Evolutionary conservation across 2,888 invertebrate genomes (phyloP).

Genomic region (Rhagonycha fulva): DNA sequence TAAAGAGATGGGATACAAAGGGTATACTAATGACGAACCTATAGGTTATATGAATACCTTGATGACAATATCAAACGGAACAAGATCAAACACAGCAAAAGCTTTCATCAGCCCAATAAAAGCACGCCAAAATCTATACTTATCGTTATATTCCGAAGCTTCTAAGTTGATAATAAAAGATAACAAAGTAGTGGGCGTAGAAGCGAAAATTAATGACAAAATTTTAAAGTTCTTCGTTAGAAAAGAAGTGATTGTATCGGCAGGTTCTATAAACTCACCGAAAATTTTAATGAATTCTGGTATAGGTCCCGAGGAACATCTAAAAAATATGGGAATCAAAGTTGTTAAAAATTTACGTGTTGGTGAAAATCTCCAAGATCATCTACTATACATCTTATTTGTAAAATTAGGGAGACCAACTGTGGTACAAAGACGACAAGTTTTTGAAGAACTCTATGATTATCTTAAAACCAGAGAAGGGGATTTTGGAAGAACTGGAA

Average conservation of each 20-base stretch:
- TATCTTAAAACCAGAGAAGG: slow-evolving; percentile 59
- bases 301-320: slow-evolving; percentile 53
- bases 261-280: slow-evolving; percentile 89
- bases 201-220: slow-evolving; percentile 44
- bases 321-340: slow-evolving; percentile 46
- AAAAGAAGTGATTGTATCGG: slow-evolving; percentile 82
- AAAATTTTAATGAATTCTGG: slow-evolving; percentile 78
- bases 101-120: slow-evolving; percentile 55
- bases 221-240: slow-evolving; percentile 58
- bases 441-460: slow-evolving; percentile 54
- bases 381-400: slow-evolving; percentile 25
- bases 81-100: slow-evolving; percentile 49
- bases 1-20: slow-evolving; percentile 43
- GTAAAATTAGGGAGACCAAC: slow-evolving; percentile 32
- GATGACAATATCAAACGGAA: slow-evolving; percentile 47
- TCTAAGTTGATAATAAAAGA: slow-evolving; percentile 53
- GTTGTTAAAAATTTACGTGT: slow-evolving; percentile 54
- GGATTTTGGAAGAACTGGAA: slow-evolving; percentile 53
- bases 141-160: slow-evolving; percentile 62
- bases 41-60: slow-evolving; percentile 43
- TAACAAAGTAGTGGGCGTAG: slow-evolving; percentile 52
- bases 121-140: slow-evolving; percentile 60
- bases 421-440: slow-evolving; percentile 61
- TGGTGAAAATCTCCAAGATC: slow-evolving; percentile 56
- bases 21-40: slow-evolving; percentile 64